Evolutionary conservation across 2,888 invertebrate genomes (phyloP).

Genomic region (Parelbella ahira): DNA sequence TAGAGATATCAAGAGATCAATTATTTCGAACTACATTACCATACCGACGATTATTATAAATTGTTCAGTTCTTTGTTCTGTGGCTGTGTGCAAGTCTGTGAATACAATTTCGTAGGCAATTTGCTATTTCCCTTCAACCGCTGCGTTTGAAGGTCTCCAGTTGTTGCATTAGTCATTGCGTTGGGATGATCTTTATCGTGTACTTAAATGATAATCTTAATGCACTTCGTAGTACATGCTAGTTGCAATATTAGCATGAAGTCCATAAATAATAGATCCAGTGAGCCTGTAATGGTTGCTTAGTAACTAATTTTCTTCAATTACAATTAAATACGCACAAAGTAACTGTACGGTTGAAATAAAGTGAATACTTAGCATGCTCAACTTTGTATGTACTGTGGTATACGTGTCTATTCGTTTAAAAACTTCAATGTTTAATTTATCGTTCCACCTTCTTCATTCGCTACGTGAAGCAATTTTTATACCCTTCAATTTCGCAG

Average conservation of each 20-base stretch:
- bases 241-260: not conserved
- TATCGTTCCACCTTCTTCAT: slow-evolving; percentile 18
- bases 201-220: slow-evolving; percentile 21
- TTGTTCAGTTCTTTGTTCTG: slow-evolving; percentile 49
- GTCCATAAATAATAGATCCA: not conserved
- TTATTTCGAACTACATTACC: slow-evolving; percentile 49
- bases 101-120: slow-evolving; percentile 45
- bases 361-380: no score
- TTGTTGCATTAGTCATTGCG: slow-evolving; percentile 33
- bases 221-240: slow-evolving; percentile 6
- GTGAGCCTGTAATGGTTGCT: no score
- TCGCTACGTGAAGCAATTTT: slow-evolving; percentile 33
- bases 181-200: slow-evolving; percentile 24
- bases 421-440: slow-evolving; percentile 12
- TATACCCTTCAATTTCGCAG: slow-evolving; percentile 43
- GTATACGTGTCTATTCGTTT: no score
- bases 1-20: slow-evolving; percentile 39
- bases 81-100: slow-evolving; percentile 38
- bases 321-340: no score
- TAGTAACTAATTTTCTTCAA: no score
- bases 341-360: no score
- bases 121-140: slow-evolving; percentile 45
- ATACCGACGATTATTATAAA: slow-evolving; percentile 48
- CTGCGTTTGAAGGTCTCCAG: slow-evolving; percentile 35
- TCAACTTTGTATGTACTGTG: no score